These are phyloP conservation scores for Rhinichthys klamathensis DNA, from an alignment of 2,113 vertebrate genomes.

Conservation along the genomic window DNA sequence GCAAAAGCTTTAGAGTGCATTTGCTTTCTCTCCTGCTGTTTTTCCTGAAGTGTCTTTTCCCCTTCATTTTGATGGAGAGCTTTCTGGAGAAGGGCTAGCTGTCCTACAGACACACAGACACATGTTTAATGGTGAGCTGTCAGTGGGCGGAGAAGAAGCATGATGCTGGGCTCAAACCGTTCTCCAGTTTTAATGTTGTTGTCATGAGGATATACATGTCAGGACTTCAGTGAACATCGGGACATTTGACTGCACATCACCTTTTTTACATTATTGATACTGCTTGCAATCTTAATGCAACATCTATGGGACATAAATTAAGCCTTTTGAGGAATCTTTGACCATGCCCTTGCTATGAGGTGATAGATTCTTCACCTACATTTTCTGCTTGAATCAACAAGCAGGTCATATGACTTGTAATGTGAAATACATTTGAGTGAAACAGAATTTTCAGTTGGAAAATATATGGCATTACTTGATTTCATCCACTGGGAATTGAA, in stretches of 20 bases:
- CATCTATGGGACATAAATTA: not conserved
- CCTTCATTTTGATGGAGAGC: slow-evolving; percentile 32
- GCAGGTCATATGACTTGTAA: not conserved
- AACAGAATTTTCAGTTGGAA: not conserved
- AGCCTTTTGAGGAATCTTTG: not conserved
- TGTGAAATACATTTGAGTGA: not conserved
- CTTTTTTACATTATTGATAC: too few species aligned
- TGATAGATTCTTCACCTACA: not conserved
- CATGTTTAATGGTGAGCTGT: not conserved
- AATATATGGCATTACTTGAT: not conserved
- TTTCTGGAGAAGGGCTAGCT: slow-evolving; percentile 1
- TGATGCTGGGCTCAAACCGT: not conserved
- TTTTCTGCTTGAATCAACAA: not conserved
- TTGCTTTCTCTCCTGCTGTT: slow-evolving; percentile 22
- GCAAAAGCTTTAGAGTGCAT: slow-evolving; percentile 35
- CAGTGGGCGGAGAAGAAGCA: not conserved
- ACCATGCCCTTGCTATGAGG: not conserved
- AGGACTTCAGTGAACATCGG: not conserved
- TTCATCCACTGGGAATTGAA: not conserved
- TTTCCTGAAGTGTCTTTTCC: slow-evolving; percentile 40
- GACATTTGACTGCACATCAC: too few species aligned
- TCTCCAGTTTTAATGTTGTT: not conserved
- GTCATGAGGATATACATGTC: not conserved
- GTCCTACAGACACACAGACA: not conserved
- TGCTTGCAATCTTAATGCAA: too few species aligned